phyloP scores from a whole-genome alignment of 2,797 vertebrate genomes.

The Poeciliopsis gracilis region DNA sequence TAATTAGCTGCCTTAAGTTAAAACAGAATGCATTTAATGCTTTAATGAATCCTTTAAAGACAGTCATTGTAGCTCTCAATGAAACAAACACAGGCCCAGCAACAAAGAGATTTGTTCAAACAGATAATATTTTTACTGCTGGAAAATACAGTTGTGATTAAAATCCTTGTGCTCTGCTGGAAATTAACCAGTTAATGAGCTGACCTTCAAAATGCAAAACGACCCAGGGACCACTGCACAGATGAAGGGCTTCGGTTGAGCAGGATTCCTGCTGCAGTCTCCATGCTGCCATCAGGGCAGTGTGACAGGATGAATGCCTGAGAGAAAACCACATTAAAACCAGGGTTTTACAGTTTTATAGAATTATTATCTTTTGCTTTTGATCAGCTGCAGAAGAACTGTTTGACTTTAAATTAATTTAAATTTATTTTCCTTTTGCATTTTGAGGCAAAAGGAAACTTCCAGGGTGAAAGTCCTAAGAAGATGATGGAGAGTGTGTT shows the following conservation, averaged over 20 bases:
- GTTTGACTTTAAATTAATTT: background rate
- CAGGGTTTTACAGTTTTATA: background rate
- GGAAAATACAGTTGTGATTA: background rate
- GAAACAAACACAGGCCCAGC: background rate
- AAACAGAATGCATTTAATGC: background rate
- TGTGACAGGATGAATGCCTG: background rate
- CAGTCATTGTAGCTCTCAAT: background rate
- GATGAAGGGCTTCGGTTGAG: background rate
- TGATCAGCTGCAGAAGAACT: background rate
- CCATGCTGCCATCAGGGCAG: background rate
- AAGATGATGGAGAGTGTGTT: background rate
- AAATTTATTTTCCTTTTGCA: no score
- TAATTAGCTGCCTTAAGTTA: background rate
- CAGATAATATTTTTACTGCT: background rate
- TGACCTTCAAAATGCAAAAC: slow-evolving; percentile 1
- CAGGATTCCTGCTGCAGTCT: background rate
- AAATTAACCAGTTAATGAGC: background rate
- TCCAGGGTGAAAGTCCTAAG: background rate
- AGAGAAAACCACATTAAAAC: background rate
- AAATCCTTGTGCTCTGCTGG: background rate
- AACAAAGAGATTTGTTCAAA: background rate
- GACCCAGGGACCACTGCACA: background rate
- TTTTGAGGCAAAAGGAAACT: no score
- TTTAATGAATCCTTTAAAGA: background rate
- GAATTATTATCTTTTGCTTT: background rate